Base-by-base conservation (phyloP, 2,888 invertebrate species). In the Leptodirus hochenwartii region DNA sequence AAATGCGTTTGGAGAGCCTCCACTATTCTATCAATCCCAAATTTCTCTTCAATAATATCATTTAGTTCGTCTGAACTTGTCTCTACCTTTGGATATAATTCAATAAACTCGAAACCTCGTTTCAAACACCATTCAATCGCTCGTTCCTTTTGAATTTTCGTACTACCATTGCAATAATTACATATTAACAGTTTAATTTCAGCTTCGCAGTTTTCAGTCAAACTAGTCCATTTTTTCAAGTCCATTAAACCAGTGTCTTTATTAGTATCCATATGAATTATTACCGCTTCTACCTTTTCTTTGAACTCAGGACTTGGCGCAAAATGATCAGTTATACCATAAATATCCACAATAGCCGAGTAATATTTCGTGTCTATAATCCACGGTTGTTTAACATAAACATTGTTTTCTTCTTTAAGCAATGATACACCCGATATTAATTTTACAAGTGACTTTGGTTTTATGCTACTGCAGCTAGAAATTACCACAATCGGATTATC, bases 341-440 rank as follows among this genome's bases (percentile, higher is more conserved):
- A 64, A 12, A 78, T 42, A 37, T 62, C 51, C 17, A 75, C 60
- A 44, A 66, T 59, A 8, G 72, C 64, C 25, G 63, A 62, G 44
- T 78, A 79, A 53, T 79, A 79, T 50, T 78, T 79, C 22, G 72
- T 77, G 38, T 70, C 64, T 34, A 77, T 64, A 35, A 59, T 56
- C 67, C 69, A 69, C 2, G 58, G 47, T 42, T 60, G 49, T 27
- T 34, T 41, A 27, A 47, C 37, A 32, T 39, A 38, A 22, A 44
- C 40, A 3, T 30, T 27, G 15, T 38, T 38, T 14, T 32, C 25
- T 5, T 41, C 33, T 29, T 39, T 39, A 25, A 46, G 44, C 16
- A 40, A 40, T 31, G 38, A 38, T 31, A 39, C 40, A 35, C 51
- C 49, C n/a, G 53, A 47, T 33, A 56, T 47, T 25, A 54, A 39